Conservation (phyloP, 2,888 invertebrate genomes). For the Troides aeacus region DNA sequence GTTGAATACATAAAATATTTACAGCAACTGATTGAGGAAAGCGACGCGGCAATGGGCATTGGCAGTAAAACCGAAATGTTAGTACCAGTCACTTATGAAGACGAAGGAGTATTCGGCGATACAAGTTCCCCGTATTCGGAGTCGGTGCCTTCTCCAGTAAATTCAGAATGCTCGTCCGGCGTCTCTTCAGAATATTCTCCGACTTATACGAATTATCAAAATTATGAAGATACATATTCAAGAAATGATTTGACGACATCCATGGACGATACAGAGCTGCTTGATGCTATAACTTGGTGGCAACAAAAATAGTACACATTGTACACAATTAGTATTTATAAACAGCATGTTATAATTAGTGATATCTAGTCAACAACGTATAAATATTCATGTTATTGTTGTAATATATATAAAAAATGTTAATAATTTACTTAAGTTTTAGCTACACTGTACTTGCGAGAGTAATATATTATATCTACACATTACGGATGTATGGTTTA, state of each 20-base stretch:
- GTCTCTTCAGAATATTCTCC: conserved; percentile 66
- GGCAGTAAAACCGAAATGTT: conserved; percentile 35
- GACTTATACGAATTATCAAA: conserved; percentile 36
- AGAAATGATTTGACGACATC: conserved; percentile 78
- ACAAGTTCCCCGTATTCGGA: conserved; percentile 68
- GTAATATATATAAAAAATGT: neutral
- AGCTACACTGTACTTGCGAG: neutral
- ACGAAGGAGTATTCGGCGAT: conserved; percentile 64
- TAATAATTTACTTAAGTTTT: neutral
- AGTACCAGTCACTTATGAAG: conserved; percentile 45
- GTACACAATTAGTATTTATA: neutral
- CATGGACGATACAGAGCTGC: conserved; percentile 90
- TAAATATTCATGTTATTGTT: neutral
- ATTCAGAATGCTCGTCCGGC: conserved; percentile 83
- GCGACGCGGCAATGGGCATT: conserved; percentile 77
- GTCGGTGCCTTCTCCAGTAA: conserved; percentile 83
- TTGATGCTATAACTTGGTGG: conserved; percentile 91
- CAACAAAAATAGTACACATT: conserved; percentile 75
- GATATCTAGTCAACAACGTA: conserved; percentile 22
- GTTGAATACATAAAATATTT: conserved; percentile 94
- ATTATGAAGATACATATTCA: conserved; percentile 40
- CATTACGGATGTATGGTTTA: too few species aligned
- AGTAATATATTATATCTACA: conserved; percentile 17
- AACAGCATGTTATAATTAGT: neutral
- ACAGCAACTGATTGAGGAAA: conserved; percentile 86